These are phyloP conservation scores for Nysson spinosus DNA, from an alignment of 2,888 invertebrate genomes.

Conservation along the genomic window DNA sequence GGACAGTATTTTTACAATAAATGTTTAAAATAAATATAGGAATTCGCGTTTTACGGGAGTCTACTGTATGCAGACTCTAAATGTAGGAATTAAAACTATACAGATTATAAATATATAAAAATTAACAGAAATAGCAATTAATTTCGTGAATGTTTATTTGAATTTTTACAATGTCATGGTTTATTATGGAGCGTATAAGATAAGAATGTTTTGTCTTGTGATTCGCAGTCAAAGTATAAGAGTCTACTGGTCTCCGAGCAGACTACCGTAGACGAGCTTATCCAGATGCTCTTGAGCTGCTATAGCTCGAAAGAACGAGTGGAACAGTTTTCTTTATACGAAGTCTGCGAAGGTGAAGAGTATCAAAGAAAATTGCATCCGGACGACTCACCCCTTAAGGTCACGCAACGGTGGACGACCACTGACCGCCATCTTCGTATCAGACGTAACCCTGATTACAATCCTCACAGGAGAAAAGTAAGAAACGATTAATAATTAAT, in stretches of 20 bases:
- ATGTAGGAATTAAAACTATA: too few species aligned
- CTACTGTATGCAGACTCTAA: too few species aligned
- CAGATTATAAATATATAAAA: too few species aligned
- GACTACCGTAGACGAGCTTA: constrained; percentile 92
- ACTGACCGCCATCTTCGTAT: constrained; percentile 89
- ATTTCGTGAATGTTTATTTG: too few species aligned
- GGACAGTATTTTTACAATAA: too few species aligned
- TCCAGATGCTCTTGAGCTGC: constrained; percentile 90
- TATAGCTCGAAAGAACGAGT: constrained; percentile 90
- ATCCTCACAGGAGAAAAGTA: constrained; percentile 79
- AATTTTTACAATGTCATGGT: too few species aligned
- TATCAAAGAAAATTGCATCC: constrained; percentile 93
- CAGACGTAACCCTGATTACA: constrained; percentile 88
- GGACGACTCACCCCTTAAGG: constrained; percentile 89
- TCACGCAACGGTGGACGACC: constrained; percentile 83
- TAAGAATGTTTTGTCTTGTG: constrained; percentile 9
- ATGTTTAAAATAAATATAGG: too few species aligned
- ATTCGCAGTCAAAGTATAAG: constrained; percentile 90
- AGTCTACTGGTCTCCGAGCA: constrained; percentile 92
- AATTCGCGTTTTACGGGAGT: too few species aligned
- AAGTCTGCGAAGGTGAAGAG: constrained; percentile 90
- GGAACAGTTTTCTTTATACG: constrained; percentile 92
- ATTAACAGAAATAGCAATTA: too few species aligned
- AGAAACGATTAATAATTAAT: neutral
- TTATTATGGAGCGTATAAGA: neutral